Evolutionary conservation across 2,797 vertebrate species (phyloP).

Genomic region (Diceros bicornis): DNA sequence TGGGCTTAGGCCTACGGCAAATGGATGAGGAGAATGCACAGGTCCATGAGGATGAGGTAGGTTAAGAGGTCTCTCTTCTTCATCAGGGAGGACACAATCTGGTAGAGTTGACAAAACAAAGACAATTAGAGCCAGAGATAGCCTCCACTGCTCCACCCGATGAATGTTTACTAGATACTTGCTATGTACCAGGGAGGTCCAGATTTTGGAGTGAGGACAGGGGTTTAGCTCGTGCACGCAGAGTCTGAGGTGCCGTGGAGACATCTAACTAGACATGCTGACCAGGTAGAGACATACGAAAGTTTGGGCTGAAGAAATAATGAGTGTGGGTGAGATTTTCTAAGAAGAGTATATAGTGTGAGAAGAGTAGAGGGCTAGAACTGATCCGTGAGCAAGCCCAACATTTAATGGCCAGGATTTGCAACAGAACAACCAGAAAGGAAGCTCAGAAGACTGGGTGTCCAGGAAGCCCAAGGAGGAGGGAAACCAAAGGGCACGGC

Average conservation of each 20-base stretch:
- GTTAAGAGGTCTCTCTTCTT: neutral
- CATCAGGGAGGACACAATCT: neutral
- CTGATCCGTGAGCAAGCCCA: neutral
- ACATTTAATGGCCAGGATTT: too few species aligned
- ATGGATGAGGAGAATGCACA: neutral
- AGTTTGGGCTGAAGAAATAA: neutral
- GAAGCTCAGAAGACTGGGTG: neutral
- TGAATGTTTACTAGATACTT: neutral
- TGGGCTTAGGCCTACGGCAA: neutral
- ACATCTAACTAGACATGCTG: neutral
- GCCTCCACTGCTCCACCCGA: neutral
- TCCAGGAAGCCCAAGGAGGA: neutral
- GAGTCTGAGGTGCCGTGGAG: neutral
- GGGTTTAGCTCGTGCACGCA: rapidly evolving
- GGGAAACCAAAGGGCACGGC: neutral
- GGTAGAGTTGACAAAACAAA: neutral
- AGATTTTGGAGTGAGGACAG: neutral
- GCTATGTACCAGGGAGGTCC: neutral
- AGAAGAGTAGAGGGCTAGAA: neutral
- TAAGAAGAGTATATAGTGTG: neutral
- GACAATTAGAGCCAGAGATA: neutral
- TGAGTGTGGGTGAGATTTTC: neutral
- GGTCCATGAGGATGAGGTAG: neutral
- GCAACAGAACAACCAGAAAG: neutral
- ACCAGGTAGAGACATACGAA: neutral